phyloP scores from a whole-genome alignment of 2,113 vertebrate species.

The Podarcis raffonei region DNA sequence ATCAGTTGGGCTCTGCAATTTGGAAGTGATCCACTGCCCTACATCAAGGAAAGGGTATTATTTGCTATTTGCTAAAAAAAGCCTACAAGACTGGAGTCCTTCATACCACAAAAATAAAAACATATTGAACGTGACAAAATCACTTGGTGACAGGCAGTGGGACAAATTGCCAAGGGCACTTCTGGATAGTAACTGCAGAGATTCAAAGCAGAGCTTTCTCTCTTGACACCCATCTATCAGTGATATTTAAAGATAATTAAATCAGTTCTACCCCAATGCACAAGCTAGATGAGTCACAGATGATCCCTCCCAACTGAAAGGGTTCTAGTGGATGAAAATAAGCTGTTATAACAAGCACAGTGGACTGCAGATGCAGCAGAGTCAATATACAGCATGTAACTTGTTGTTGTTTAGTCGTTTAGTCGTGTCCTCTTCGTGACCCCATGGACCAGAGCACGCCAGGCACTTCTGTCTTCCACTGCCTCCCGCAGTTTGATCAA shows the following conservation, averaged over 20 bases:
- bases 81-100: not conserved
- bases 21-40: not conserved
- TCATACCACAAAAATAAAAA: not conserved
- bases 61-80: not conserved
- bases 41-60: not conserved
- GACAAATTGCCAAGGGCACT: conserved; percentile 5
- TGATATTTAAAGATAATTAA: not conserved
- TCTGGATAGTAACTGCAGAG: not conserved
- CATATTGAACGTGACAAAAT: not conserved
- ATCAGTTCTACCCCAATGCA: not conserved
- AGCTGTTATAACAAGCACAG: not conserved
- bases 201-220: not conserved
- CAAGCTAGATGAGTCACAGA: not conserved
- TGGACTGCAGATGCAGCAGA: too few species aligned
- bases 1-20: not conserved
- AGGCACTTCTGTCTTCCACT: too few species aligned
- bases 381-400: not conserved
- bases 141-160: not conserved
- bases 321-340: not conserved
- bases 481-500: too few species aligned
- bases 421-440: too few species aligned
- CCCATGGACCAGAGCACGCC: too few species aligned
- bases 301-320: not conserved
- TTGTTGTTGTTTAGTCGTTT: too few species aligned
- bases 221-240: not conserved